These are phyloP conservation scores for Lumbricus terrestris DNA, from an alignment of 2,888 invertebrate genomes.

Conservation along the genomic window DNA sequence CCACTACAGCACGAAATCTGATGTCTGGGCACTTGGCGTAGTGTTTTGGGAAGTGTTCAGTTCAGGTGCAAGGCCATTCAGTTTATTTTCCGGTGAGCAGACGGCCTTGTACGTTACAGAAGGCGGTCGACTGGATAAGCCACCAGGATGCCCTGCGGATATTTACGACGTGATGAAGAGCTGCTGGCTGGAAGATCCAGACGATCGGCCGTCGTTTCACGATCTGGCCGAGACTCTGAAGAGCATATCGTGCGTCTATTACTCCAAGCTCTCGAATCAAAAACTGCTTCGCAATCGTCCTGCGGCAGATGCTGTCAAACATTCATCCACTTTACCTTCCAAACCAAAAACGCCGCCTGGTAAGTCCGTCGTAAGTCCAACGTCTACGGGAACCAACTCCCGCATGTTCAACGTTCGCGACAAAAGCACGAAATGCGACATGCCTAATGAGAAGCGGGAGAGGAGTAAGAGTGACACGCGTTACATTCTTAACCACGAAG, in stretches of 20 bases:
- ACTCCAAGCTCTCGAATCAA: slow-evolving; percentile 20
- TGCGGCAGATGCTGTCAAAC: neutral
- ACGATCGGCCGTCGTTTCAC: slow-evolving; percentile 38
- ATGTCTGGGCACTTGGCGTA: slow-evolving; percentile 42
- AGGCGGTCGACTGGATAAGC: slow-evolving; percentile 40
- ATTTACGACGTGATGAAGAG: slow-evolving; percentile 38
- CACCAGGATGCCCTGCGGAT: slow-evolving; percentile 37
- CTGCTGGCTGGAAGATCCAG: slow-evolving; percentile 39
- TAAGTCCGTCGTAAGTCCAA: neutral
- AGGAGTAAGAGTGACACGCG: neutral
- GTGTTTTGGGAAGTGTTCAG: slow-evolving; percentile 43
- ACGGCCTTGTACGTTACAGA: slow-evolving; percentile 38
- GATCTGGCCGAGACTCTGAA: slow-evolving; percentile 39
- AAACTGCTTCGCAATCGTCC: neutral
- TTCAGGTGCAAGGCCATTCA: slow-evolving; percentile 39
- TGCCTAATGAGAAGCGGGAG: neutral
- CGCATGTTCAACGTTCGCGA: neutral
- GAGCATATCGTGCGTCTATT: slow-evolving; percentile 41
- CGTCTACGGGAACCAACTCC: neutral
- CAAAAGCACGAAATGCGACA: neutral
- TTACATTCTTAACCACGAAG: neutral
- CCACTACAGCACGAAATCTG: slow-evolving; percentile 41
- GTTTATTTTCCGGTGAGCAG: slow-evolving; percentile 38
- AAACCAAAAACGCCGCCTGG: slow-evolving; percentile 10
- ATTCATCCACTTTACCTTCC: neutral